phyloP scores from a whole-genome alignment of 2,888 invertebrate genomes.

The Trichogramma evanescens region DNA sequence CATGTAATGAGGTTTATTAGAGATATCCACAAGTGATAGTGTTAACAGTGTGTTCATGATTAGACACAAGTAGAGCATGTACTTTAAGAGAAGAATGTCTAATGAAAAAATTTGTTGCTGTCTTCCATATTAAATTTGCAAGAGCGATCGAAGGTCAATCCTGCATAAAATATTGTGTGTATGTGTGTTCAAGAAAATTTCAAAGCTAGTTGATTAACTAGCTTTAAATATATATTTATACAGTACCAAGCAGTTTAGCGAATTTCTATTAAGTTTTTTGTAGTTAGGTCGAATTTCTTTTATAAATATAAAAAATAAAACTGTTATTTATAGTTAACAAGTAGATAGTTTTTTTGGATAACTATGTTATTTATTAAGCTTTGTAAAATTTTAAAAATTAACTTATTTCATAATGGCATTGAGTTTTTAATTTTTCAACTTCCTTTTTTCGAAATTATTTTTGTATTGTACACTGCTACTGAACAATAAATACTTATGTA shows the following conservation, averaged over 20 bases:
- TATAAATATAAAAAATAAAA: constrained; percentile 3
- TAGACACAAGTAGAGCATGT: constrained; percentile 1
- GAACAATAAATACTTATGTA: no score
- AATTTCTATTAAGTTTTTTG: constrained; percentile 8
- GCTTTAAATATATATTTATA: constrained; percentile 15
- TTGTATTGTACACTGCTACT: no score
- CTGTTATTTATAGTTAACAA: background rate
- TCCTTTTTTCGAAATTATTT: no score
- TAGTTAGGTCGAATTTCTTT: constrained; percentile 4
- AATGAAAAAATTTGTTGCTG: constrained; percentile 2
- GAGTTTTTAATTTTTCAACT: no score
- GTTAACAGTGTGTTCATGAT: background rate
- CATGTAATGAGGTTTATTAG: background rate
- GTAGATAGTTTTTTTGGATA: background rate
- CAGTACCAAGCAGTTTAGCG: background rate
- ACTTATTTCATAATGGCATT: no score
- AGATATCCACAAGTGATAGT: background rate
- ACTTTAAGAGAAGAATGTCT: constrained; percentile 6
- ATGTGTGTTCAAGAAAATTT: constrained; percentile 7
- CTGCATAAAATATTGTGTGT: background rate
- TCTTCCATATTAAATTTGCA: constrained; percentile 7
- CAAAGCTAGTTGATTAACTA: constrained; percentile 5
- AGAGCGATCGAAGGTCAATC: background rate
- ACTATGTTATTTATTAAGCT: background rate
- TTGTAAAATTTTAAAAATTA: constrained; percentile 7